Percentiles rank a stretch among this genome's conserved stretches.
These are phyloP conservation scores for Xyliphius kryptos DNA, from an alignment of 2,113 vertebrate species.

Conservation along the genomic window DNA sequence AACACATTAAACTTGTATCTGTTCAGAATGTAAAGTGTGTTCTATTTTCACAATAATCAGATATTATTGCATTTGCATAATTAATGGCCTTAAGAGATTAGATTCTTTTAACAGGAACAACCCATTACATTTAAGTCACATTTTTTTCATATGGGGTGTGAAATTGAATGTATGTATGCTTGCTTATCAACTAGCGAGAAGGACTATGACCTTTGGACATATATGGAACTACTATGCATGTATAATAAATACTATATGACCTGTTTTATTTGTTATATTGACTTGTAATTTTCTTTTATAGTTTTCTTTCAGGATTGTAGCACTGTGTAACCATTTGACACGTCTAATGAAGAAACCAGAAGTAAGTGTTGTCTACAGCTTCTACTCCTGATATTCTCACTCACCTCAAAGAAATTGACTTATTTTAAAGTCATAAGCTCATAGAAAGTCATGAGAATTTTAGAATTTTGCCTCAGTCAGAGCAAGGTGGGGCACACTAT, in stretches of 20 bases:
- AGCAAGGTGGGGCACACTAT: neutral
- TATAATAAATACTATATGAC: neutral
- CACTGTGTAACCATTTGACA: conserved; percentile 86
- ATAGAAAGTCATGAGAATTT: conserved; percentile 22
- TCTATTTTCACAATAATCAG: no score
- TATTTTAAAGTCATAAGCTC: neutral
- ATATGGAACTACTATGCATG: no score
- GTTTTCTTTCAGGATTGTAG: conserved; percentile 84
- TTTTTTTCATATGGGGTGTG: no score
- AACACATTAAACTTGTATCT: no score
- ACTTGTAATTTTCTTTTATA: conserved; percentile 45
- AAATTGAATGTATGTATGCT: no score
- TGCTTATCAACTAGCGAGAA: no score
- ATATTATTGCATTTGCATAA: no score
- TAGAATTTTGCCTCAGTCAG: conserved; percentile 1
- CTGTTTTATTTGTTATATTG: neutral
- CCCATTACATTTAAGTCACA: no score
- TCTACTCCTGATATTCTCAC: neutral
- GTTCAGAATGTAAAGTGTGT: no score
- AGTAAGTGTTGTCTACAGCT: conserved; percentile 57
- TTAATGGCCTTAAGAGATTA: no score
- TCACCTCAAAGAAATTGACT: neutral
- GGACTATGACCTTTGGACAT: no score
- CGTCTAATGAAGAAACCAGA: conserved; percentile 76
- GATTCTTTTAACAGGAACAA: no score